These are phyloP conservation scores for Rhynchonema sp. DNA, from an alignment of 2,888 invertebrate genomes.

Conservation along the genomic window DNA sequence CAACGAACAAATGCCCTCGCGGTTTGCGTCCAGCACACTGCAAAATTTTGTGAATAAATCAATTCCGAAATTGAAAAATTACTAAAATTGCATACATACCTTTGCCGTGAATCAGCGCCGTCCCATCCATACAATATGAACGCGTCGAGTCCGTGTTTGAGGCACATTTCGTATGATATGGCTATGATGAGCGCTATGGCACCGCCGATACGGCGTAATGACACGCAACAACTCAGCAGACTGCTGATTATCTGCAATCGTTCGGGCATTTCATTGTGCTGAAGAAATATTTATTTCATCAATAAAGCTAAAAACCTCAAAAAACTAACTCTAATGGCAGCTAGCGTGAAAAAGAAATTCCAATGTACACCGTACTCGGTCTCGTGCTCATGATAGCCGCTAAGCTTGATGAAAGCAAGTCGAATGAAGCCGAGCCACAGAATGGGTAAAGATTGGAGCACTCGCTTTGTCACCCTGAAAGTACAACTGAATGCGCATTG, in stretches of 20 bases:
- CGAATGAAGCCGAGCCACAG: conserved; percentile 33
- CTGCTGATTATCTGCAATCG: background rate
- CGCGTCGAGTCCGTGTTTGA: background rate
- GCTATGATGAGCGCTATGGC: background rate
- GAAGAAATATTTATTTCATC: too few relatives aligned
- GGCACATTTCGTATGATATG: background rate
- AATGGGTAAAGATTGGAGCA: conserved; percentile 23
- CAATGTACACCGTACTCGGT: conserved; percentile 90
- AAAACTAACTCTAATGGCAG: conserved; percentile 45
- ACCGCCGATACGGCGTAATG: background rate
- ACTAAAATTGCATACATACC: too few relatives aligned
- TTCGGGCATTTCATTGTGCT: too few relatives aligned
- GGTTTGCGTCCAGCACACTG: conserved; percentile 60
- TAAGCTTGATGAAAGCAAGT: conserved; percentile 32
- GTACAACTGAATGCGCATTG: too few relatives aligned
- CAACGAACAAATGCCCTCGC: conserved; percentile 69
- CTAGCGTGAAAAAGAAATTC: conserved; percentile 92
- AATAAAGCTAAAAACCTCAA: background rate
- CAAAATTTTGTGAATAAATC: too few relatives aligned
- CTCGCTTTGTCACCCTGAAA: conserved; percentile 1
- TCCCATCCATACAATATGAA: background rate
- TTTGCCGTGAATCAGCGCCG: background rate
- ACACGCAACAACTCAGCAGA: background rate
- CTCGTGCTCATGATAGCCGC: conserved; percentile 65
- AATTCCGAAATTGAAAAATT: too few relatives aligned